Evolutionary conservation across 2,797 vertebrate genomes (phyloP).

Genomic region (Syngnathus acus): DNA sequence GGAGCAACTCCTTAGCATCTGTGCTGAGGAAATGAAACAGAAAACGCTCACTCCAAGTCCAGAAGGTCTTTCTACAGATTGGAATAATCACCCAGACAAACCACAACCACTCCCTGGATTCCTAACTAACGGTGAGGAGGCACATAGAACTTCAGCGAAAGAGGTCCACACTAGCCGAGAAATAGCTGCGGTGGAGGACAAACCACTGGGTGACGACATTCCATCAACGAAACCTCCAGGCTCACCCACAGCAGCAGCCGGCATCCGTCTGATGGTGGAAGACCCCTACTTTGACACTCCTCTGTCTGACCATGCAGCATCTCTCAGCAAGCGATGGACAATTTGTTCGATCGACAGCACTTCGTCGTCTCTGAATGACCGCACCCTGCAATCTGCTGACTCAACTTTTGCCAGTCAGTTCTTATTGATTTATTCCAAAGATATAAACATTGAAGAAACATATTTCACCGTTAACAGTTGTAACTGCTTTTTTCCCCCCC

Average conservation of each 20-base stretch:
- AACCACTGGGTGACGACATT: background rate
- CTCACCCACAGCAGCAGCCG: slow-evolving; percentile 3
- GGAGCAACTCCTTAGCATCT: background rate
- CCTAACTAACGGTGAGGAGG: background rate
- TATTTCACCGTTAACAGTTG: background rate
- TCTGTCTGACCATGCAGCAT: slow-evolving; percentile 8
- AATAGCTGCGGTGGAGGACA: background rate
- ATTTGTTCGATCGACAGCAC: slow-evolving; percentile 15
- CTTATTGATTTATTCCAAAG: background rate
- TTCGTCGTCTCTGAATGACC: slow-evolving; percentile 36
- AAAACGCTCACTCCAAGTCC: slow-evolving; percentile 4
- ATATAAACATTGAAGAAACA: background rate
- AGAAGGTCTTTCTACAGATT: slow-evolving; percentile 6
- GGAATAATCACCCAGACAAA: background rate
- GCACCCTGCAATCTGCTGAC: slow-evolving; percentile 16
- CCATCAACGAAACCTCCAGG: slow-evolving; percentile 6
- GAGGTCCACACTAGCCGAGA: background rate
- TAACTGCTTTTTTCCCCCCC: too few relatives aligned
- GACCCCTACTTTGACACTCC: slow-evolving; percentile 70
- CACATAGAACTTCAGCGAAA: background rate
- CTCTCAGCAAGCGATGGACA: background rate
- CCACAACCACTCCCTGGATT: background rate
- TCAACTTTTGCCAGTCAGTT: background rate
- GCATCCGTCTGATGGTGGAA: slow-evolving; percentile 63
- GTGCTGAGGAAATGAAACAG: background rate